Conservation (phyloP, 53 echinoderm and acorn worm genomes). For the Zoroaster sp. region DNA sequence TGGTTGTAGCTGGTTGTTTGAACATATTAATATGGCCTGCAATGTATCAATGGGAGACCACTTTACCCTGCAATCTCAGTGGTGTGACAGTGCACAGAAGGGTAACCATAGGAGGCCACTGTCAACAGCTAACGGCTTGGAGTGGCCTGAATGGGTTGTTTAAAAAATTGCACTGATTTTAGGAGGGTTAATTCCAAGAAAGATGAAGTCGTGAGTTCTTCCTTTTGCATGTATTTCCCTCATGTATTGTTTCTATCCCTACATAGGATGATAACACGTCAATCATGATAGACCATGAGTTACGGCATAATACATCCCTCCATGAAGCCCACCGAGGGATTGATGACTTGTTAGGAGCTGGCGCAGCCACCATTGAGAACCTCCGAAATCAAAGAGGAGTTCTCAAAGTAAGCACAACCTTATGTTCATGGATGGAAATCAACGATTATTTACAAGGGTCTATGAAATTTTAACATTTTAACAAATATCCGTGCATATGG, state of each 20-base stretch:
- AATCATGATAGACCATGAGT: constrained; percentile 89
- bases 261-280: constrained; percentile 82
- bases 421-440: not conserved
- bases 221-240: not conserved
- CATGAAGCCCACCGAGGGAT: constrained; percentile 81
- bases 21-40: too few species aligned
- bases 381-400: constrained; percentile 81
- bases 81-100: too few species aligned
- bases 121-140: too few species aligned
- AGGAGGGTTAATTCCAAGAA: too few species aligned
- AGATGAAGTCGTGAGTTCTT: too few species aligned
- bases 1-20: too few species aligned
- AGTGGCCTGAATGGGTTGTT: too few species aligned
- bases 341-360: constrained; percentile 81
- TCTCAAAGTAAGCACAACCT: constrained; percentile 69
- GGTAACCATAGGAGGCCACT: too few species aligned
- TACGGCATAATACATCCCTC: constrained; percentile 87
- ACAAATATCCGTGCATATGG: not conserved
- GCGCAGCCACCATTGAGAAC: constrained; percentile 75
- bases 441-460: not conserved
- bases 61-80: too few species aligned
- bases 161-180: too few species aligned
- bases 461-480: not conserved
- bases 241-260: not conserved
- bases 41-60: too few species aligned